Base-by-base conservation (phyloP, 2,888 invertebrate genomes). In the Caenorhabditis sp. region DNA sequence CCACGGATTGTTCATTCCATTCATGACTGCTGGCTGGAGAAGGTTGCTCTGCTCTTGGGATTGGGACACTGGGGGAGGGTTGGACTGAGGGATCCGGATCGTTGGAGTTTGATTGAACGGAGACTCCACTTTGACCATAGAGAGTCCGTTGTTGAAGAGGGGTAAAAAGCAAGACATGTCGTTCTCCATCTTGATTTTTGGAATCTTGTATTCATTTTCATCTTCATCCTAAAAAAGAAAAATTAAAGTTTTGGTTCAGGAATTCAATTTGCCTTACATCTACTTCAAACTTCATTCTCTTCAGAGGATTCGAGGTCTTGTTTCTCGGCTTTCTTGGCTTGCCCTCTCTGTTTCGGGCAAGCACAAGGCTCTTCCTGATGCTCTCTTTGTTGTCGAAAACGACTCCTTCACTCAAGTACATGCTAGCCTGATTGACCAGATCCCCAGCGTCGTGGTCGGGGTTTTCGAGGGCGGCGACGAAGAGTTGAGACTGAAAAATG, bases 301-400 rank as follows among this genome's bases (percentile, higher is more conserved):
- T 80, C 61, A 80, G 58, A n/a, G 79, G 73, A 37, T 71, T 76
- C 1, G 68, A 39, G 0, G 63, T 66, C 17, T 76, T 65, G 37
- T 39, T 73, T 45, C 80, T 76, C 15, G 74, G 82, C 66, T 84
- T 84, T 20, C 74, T 79, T n/a, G 84, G 84, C 37, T 84, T 84
- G 22, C 82, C 82, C 11, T 78, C 82, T 26, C 80, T 70, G 15
- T 74, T 77, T 46, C 88, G 72, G 24, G 88, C 88, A n/a, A 83
- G 80, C 3, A 86, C 84, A 17, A 88, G 78, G 43, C 85, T 84
- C 65, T 88, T 88, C 75, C 87, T 80, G 24, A 88, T 78, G 17
- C 83, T 81, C 53, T 88, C 88, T 17, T 87, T 84, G 73, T 84
- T 87, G 11, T 85, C 85, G 53, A 87, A 87, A 8, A 59, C 13